phyloP scores from a whole-genome alignment of 2,888 invertebrate species.

The Cepaea hortensis region DNA sequence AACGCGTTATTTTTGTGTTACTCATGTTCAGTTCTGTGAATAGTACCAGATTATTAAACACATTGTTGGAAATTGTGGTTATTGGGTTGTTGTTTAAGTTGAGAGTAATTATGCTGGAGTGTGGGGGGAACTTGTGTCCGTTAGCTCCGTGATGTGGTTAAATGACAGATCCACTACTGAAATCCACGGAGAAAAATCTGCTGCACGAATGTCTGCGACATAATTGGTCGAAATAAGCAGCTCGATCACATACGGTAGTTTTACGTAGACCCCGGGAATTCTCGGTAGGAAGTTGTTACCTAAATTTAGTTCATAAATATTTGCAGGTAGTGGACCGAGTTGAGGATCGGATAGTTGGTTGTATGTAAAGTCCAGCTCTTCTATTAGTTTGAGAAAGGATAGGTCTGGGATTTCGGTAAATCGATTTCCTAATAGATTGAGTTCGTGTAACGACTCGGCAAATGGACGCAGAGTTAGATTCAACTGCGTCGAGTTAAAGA shows the following conservation, averaged over 20 bases:
- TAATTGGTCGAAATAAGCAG: background rate
- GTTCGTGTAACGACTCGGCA: background rate
- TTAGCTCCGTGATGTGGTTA: background rate
- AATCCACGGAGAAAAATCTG: background rate
- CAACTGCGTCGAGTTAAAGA: background rate
- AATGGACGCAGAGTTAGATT: background rate
- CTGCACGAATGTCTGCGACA: background rate
- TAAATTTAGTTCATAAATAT: background rate
- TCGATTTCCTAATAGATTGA: background rate
- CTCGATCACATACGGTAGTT: background rate
- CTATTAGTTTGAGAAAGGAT: background rate
- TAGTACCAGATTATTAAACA: background rate
- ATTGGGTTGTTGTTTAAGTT: slow-evolving; percentile 11
- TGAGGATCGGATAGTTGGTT: background rate
- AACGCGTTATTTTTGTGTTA: background rate
- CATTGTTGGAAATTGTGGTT: background rate
- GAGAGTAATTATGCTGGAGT: background rate
- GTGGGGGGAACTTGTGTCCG: background rate
- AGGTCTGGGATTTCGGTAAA: background rate
- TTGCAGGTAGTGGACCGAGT: background rate
- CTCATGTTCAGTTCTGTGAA: background rate
- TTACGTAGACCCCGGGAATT: background rate
- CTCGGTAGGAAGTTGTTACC: background rate
- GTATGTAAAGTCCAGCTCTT: background rate
- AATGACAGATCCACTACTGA: background rate